Conservation (phyloP, 2,113 vertebrate genomes). For the Lepus timidus region DNA sequence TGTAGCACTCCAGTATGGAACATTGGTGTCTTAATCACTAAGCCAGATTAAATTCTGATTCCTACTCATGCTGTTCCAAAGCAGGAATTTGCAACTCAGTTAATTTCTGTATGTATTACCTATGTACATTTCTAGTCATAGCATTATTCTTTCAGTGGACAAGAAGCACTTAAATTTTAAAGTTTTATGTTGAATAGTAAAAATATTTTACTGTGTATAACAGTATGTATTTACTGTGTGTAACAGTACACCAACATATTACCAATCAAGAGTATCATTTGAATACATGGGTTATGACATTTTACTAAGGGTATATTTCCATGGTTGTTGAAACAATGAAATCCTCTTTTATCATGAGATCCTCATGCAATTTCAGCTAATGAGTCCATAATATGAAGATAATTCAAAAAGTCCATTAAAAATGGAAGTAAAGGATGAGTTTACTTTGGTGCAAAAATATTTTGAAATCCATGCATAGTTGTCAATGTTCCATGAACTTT, state of each 20-base stretch:
- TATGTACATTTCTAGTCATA: neutral
- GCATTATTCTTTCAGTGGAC: neutral
- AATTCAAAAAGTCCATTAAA: too few relatives aligned
- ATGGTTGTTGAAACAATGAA: neutral
- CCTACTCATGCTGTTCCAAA: neutral
- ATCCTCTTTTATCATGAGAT: neutral
- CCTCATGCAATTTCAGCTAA: neutral
- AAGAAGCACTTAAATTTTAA: neutral
- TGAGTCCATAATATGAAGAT: neutral
- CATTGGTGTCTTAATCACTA: neutral
- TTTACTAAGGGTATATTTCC: neutral
- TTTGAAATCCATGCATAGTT: too few relatives aligned
- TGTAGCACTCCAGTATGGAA: too few relatives aligned
- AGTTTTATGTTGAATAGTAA: neutral
- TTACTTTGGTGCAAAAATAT: too few relatives aligned
- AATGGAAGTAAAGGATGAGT: too few relatives aligned
- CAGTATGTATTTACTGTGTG: neutral
- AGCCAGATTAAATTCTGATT: neutral
- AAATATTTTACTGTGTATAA: neutral
- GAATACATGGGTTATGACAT: neutral
- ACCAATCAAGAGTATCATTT: neutral
- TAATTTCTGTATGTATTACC: neutral
- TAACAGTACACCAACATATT: neutral
- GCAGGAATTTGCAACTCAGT: neutral
- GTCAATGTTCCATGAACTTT: too few relatives aligned